These are phyloP conservation scores for Cardinalis cardinalis DNA, from an alignment of 2,113 vertebrate genomes.

Conservation along the genomic window DNA sequence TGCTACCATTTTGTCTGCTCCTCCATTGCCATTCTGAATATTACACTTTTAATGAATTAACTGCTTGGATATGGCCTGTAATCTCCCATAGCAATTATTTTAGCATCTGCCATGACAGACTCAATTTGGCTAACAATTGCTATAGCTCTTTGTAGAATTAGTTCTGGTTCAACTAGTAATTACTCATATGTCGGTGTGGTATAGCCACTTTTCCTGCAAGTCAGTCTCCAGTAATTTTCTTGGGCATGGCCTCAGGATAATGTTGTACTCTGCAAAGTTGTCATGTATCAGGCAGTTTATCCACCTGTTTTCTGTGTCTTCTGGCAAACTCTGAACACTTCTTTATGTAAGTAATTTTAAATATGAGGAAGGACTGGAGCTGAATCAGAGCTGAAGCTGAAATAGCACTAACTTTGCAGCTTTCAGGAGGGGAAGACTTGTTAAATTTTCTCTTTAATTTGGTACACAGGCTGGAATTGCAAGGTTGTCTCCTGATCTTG, in stretches of 20 bases:
- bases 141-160: slow-evolving; percentile 41
- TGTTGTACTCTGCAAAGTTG: background rate
- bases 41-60: slow-evolving; percentile 37
- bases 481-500: background rate
- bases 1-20: background rate
- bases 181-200: background rate
- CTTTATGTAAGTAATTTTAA: background rate
- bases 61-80: slow-evolving; percentile 20
- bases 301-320: background rate
- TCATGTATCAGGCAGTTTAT: background rate
- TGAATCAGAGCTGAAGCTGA: background rate
- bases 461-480: background rate
- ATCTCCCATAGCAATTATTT: slow-evolving; percentile 55
- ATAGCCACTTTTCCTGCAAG: background rate
- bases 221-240: background rate
- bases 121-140: slow-evolving; percentile 47
- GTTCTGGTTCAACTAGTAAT: slow-evolving; percentile 52
- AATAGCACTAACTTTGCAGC: background rate
- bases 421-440: background rate
- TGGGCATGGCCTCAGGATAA: background rate
- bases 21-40: background rate
- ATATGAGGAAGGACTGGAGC: background rate
- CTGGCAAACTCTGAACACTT: background rate
- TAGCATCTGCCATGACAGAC: slow-evolving; percentile 37
- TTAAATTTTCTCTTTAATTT: background rate